Evolutionary conservation across 2,797 vertebrate species (phyloP), one percentile per base, ranked within the genome.

Genomic region (Novumbra hubbsi): DNA sequence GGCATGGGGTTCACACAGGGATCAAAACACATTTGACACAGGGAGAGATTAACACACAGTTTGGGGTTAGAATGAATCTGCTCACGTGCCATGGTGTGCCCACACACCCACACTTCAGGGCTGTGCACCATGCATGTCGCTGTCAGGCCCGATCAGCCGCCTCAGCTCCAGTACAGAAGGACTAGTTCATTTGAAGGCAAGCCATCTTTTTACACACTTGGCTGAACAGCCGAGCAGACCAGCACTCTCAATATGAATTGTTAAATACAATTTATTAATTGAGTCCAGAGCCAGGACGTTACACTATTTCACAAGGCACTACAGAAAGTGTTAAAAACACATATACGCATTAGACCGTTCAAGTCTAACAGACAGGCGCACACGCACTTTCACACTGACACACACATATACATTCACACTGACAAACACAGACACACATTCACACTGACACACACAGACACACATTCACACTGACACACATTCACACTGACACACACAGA

Each of bases 121-220:
- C 78, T 79, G 79, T 45, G 71, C 67, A 57, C 62, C 67, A 66
- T 34, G 72, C 76, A 74, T 70, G 24, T 60, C 62, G 48, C 79
- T 80, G 76, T 80, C 76, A 76, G 77, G 65, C 76, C 63, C 67
- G 71, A 79, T 75, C 71, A 57, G 55, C 55, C 21, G 55, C n/a
- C 55, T 57, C 55, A 24, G 57, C 30, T 73, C 34, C 65, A 68
- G 72, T 49, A 82, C 78, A 83, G 73, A 71, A 81, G 72, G 76
- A 81, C 73, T 78, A 63, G 74, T 83, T 75, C 74, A 85, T 75
- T 81, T 89, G 78, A 81, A 75, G 76, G 72, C 78, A 63, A 73
- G 74, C 73, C 83, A 76, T 84, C 71, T 67, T 72, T 71, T 72
- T 76, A 57, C 72, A 84, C 70, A 81, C 63, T 57, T 24, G 66